These are phyloP conservation scores for Uria lomvia DNA, from an alignment of 2,113 vertebrate species.

Conservation along the genomic window DNA sequence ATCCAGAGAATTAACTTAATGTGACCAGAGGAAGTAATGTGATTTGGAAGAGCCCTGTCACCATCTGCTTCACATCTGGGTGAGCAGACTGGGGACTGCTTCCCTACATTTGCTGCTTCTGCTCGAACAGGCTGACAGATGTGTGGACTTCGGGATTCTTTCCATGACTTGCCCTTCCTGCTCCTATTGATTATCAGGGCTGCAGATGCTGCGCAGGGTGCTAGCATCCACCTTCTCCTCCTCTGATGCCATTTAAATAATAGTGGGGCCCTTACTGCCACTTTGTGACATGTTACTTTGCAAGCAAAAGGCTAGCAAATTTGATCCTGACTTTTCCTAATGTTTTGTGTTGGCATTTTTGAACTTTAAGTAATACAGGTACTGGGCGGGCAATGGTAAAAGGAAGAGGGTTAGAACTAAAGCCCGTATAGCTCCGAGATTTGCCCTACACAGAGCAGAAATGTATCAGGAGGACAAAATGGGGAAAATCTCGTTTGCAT, in stretches of 20 bases:
- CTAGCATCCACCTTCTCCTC: background rate
- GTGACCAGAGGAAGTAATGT: background rate
- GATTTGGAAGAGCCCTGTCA: background rate
- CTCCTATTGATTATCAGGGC: background rate
- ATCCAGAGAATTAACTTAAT: constrained; percentile 12
- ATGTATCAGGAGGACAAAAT: background rate
- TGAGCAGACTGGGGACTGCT: background rate
- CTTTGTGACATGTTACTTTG: background rate
- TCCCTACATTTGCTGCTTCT: background rate
- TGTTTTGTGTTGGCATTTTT: background rate
- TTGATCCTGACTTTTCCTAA: background rate
- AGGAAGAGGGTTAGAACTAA: background rate
- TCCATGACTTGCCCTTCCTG: background rate
- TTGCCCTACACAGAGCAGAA: background rate
- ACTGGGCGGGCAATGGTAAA: background rate
- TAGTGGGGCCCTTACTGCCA: background rate
- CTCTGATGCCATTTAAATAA: background rate
- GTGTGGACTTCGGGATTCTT: background rate
- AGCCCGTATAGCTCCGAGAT: background rate
- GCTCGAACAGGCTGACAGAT: constrained; percentile 2
- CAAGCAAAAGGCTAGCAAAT: background rate
- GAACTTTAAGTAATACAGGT: background rate
- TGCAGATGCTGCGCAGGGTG: background rate
- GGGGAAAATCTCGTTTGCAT: rapidly evolving
- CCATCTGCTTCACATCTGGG: constrained; percentile 22